Conservation (phyloP, 1,140 invertebrate species). For the Gryon sp. region DNA sequence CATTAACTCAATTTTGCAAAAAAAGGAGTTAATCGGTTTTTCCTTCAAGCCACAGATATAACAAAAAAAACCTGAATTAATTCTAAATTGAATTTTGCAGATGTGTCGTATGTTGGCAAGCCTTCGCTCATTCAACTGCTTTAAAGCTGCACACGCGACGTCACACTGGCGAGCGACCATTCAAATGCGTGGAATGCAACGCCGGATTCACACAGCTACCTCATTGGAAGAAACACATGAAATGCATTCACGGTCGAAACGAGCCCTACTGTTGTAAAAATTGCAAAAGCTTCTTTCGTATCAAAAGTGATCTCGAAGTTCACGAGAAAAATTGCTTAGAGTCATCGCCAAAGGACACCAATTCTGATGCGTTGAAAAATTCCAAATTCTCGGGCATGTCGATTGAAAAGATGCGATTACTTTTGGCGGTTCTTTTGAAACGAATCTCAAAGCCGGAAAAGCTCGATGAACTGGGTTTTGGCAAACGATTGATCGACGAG, state of each 20-base stretch:
- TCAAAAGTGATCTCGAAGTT: constrained; percentile 85
- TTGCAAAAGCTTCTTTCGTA: constrained; percentile 87
- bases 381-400: constrained; percentile 81
- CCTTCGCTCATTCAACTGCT: constrained; percentile 91
- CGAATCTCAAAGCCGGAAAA: constrained; percentile 89
- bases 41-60: no score
- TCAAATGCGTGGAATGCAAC: constrained; percentile 84
- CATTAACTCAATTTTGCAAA: no score
- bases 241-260: constrained; percentile 87
- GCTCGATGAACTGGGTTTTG: constrained; percentile 88
- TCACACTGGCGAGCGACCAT: constrained; percentile 91
- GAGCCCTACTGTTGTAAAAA: constrained; percentile 86
- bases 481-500: constrained; percentile 90
- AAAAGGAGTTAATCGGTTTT: no score
- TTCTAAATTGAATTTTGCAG: constrained; percentile 70
- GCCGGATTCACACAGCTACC: constrained; percentile 88
- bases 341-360: constrained; percentile 70
- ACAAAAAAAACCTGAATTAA: no score
- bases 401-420: constrained; percentile 87
- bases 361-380: constrained; percentile 73
- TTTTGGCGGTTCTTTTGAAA: constrained; percentile 88
- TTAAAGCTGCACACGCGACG: constrained; percentile 88
- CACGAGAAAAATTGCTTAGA: constrained; percentile 81
- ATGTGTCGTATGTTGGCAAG: constrained; percentile 88
- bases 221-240: constrained; percentile 91